These are phyloP conservation scores for Drosophila suzukii DNA, from an alignment of 1,140 invertebrate species.

Conservation along the genomic window DNA sequence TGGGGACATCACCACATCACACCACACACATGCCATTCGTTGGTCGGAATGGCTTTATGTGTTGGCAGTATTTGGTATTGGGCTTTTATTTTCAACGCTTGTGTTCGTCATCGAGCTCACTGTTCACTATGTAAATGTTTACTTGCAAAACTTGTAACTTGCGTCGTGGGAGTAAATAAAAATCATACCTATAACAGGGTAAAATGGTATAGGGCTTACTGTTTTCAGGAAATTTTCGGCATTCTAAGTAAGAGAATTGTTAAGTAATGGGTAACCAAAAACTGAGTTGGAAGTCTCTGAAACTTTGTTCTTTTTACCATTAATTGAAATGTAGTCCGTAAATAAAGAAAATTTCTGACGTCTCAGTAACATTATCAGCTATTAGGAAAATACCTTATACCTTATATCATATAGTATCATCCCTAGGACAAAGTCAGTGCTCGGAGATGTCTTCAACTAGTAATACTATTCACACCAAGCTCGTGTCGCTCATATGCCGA, in stretches of 20 bases:
- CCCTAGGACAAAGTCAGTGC: background rate
- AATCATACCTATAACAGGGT: background rate
- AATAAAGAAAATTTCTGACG: background rate
- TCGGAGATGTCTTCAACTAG: background rate
- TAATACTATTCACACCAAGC: background rate
- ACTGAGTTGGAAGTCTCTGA: background rate
- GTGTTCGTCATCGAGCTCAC: slow-evolving; percentile 35
- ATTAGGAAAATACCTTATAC: background rate
- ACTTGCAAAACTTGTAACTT: slow-evolving; percentile 12
- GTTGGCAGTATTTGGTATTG: slow-evolving; percentile 8
- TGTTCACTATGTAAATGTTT: slow-evolving; percentile 48
- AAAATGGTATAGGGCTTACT: background rate
- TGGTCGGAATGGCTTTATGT: slow-evolving; percentile 18
- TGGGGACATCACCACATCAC: slow-evolving; percentile 16
- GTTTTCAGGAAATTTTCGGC: background rate
- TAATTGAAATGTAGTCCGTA: background rate
- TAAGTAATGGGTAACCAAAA: background rate
- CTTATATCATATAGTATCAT: background rate
- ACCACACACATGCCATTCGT: background rate
- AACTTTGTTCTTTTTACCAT: background rate
- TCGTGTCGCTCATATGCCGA: slow-evolving; percentile 14
- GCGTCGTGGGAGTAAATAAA: slow-evolving; percentile 2
- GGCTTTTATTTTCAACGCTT: background rate
- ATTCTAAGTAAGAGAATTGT: background rate
- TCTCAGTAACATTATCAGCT: background rate